Conservation (phyloP, 1,140 invertebrate genomes). For the Polyergus mexicanus region DNA sequence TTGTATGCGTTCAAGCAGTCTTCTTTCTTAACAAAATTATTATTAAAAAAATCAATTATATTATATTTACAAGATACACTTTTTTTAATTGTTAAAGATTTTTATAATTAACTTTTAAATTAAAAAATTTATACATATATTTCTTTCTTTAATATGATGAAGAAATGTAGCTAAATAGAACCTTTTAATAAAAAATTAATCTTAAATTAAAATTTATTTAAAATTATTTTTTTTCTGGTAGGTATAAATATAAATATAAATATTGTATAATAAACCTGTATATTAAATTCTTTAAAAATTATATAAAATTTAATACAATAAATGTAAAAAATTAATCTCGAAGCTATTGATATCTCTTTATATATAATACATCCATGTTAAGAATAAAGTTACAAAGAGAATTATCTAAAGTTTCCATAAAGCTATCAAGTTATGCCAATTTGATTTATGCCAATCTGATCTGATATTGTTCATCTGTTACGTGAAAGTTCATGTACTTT, state of each 20-base stretch:
- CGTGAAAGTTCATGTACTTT: not conserved
- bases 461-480: conserved; percentile 1
- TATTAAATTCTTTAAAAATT: too few relatives aligned
- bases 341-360: not conserved
- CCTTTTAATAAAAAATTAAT: too few relatives aligned
- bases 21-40: not conserved
- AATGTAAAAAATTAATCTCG: not conserved
- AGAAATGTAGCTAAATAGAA: too few relatives aligned
- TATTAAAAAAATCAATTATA: not conserved
- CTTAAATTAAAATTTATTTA: too few relatives aligned
- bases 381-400: not conserved
- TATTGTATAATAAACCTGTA: too few relatives aligned
- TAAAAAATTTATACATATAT: too few relatives aligned
- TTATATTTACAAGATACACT: not conserved
- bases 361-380: not conserved
- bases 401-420: not conserved
- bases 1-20: not conserved
- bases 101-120: too few relatives aligned
- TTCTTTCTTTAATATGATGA: too few relatives aligned
- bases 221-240: too few relatives aligned
- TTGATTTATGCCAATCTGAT: not conserved
- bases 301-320: not conserved
- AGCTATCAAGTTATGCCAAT: not conserved
- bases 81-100: too few relatives aligned
- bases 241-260: too few relatives aligned